Conservation (phyloP, 2,888 invertebrate genomes). For the Athalia circularis region DNA sequence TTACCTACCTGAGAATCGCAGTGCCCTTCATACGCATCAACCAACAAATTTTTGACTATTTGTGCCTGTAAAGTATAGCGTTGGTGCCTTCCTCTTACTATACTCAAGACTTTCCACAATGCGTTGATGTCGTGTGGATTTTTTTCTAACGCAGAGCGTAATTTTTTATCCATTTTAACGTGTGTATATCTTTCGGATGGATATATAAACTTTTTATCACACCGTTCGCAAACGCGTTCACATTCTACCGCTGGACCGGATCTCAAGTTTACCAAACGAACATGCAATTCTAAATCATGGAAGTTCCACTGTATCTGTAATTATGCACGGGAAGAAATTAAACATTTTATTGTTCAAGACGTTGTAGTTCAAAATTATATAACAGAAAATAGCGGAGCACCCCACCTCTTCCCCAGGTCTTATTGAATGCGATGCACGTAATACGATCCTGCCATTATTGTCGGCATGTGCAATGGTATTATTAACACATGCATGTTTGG, state of each 20-base stretch:
- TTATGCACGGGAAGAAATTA: neutral
- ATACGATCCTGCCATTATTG: slow-evolving; percentile 23
- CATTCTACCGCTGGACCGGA: neutral
- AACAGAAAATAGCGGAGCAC: neutral
- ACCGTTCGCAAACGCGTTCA: slow-evolving; percentile 20
- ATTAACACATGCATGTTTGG: slow-evolving; percentile 23
- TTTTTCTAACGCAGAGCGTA: neutral
- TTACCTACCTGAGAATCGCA: neutral
- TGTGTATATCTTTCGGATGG: neutral
- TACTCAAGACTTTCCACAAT: slow-evolving; percentile 41
- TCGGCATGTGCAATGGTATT: slow-evolving; percentile 41
- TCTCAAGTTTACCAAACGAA: neutral
- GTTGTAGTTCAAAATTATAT: neutral
- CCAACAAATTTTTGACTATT: neutral
- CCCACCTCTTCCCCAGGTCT: slow-evolving; percentile 46
- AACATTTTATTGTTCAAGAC: neutral
- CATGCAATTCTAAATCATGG: slow-evolving; percentile 5
- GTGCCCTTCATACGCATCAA: neutral
- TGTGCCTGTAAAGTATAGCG: neutral
- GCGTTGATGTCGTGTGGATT: slow-evolving; percentile 24
- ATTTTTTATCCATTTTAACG: slow-evolving; percentile 1
- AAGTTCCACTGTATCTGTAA: slow-evolving; percentile 4
- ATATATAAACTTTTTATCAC: slow-evolving; percentile 20
- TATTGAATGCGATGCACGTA: slow-evolving; percentile 44
- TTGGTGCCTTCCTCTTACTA: neutral